Percentiles rank a stretch among this genome's conserved stretches.
phyloP scores from a whole-genome alignment of 2,888 invertebrate genomes.

The Troides helena region DNA sequence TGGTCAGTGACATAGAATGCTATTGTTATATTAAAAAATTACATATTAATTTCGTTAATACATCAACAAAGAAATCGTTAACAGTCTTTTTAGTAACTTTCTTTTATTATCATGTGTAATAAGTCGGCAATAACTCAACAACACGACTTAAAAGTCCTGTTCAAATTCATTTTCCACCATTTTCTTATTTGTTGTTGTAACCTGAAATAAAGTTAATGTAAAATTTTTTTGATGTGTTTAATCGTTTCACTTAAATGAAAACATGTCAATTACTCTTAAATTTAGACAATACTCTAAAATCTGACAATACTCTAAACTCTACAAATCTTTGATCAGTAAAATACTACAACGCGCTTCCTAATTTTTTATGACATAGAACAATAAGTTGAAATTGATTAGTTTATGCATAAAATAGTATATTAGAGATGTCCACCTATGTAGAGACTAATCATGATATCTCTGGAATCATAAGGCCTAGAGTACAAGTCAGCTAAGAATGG shows the following conservation, averaged over 20 bases:
- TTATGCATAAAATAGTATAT: no score
- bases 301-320: no score
- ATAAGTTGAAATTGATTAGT: no score
- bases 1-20: conserved; percentile 40
- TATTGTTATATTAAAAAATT: conserved; percentile 11
- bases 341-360: no score
- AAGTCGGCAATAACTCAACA: background rate
- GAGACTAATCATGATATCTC: no score
- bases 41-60: background rate
- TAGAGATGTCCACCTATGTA: no score
- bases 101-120: background rate
- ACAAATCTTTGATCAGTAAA: no score
- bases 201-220: conserved; percentile 8
- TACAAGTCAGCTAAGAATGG: no score
- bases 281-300: no score
- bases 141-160: conserved; percentile 10
- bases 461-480: no score
- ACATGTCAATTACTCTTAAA: no score
- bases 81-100: conserved; percentile 13
- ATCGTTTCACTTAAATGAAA: background rate
- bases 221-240: background rate
- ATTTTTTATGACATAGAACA: no score
- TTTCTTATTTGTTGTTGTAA: background rate
- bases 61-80: background rate
- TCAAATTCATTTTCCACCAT: background rate